Percentiles rank a stretch among this genome's conserved stretches.
Evolutionary conservation across 2,113 vertebrate genomes (phyloP).

Genomic region (Geococcyx californianus): DNA sequence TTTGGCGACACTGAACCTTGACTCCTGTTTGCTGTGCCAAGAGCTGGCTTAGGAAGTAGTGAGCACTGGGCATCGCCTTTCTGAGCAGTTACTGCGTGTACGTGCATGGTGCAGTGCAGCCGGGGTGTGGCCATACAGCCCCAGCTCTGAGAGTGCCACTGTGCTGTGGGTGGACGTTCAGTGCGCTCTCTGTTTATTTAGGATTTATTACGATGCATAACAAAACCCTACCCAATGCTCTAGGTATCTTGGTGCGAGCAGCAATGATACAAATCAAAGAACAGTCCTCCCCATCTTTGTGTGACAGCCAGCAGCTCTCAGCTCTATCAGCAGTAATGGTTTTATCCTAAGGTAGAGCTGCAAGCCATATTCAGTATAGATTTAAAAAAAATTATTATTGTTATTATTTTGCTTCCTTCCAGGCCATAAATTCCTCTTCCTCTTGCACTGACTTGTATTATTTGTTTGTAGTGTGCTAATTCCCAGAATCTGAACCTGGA

Average conservation of each 20-base stretch:
- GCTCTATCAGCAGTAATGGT: not conserved
- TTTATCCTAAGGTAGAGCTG: not conserved
- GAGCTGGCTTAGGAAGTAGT: not conserved
- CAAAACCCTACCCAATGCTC: not conserved
- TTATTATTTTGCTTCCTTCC: not conserved
- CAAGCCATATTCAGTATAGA: not conserved
- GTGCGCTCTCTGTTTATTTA: not conserved
- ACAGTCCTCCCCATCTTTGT: not conserved
- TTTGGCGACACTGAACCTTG: not conserved
- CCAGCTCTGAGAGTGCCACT: not conserved
- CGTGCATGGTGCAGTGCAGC: fast-evolving
- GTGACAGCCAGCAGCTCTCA: not conserved
- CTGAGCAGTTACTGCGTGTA: not conserved
- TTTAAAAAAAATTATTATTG: not conserved
- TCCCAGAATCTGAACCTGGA: not conserved
- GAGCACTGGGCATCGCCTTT: not conserved
- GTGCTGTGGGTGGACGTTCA: not conserved
- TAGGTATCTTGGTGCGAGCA: not conserved
- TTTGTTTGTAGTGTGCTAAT: not conserved
- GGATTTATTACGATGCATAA: not conserved
- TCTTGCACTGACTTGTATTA: not conserved
- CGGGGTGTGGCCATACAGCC: not conserved
- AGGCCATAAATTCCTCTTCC: not conserved
- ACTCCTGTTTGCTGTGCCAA: not conserved
- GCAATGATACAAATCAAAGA: not conserved